These are phyloP conservation scores for Teleogryllus oceanicus DNA, from an alignment of 2,888 invertebrate genomes.

Conservation along the genomic window DNA sequence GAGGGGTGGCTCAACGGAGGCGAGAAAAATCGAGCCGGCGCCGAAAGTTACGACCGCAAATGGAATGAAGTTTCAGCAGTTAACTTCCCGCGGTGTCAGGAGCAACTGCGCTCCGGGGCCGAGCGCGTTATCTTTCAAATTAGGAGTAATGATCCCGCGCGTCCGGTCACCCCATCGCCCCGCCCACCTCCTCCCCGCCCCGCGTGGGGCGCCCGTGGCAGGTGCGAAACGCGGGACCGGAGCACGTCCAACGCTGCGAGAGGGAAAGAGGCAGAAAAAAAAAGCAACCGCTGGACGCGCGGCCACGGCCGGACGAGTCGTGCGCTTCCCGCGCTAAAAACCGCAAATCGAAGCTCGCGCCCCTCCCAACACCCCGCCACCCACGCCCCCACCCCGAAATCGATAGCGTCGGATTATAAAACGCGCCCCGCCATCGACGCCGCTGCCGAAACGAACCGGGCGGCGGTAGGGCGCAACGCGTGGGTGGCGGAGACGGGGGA, in stretches of 20 bases:
- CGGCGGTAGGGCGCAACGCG: background rate
- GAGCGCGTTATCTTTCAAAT: background rate
- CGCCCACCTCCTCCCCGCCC: background rate
- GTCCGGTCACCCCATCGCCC: background rate
- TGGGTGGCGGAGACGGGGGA: background rate
- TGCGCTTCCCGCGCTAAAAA: too few species aligned
- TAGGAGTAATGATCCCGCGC: background rate
- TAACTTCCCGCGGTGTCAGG: background rate
- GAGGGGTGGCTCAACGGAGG: background rate
- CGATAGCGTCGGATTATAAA: background rate
- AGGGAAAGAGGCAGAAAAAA: too few species aligned
- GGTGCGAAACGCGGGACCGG: too few species aligned
- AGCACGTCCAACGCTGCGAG: too few species aligned
- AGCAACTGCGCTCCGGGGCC: background rate
- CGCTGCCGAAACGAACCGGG: background rate
- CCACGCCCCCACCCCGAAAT: background rate
- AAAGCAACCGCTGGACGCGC: too few species aligned
- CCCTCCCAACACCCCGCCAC: background rate
- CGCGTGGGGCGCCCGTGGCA: too few species aligned
- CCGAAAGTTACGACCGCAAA: conserved; percentile 8
- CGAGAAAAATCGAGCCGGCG: background rate
- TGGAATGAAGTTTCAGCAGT: conserved; percentile 18
- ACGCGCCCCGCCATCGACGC: background rate
- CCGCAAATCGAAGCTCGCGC: background rate
- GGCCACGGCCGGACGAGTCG: too few species aligned